Evolutionary conservation across 1,140 invertebrate species (phyloP), one percentile per base, ranked within the genome.

Genomic region (Drosophila nikananu): DNA sequence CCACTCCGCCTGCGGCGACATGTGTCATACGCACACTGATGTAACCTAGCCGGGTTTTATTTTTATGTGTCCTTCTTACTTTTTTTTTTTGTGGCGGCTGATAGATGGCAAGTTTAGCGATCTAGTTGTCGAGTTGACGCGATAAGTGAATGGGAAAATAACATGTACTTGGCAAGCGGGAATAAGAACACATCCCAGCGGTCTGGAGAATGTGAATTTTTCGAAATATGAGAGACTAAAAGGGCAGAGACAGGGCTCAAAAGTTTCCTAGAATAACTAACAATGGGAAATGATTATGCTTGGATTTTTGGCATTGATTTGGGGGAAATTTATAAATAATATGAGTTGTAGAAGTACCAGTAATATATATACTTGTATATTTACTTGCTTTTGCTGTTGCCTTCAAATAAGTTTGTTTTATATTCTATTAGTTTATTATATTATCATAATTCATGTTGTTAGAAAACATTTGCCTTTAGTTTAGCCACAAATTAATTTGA

Each of bases 1-100:
- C 27, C 81, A 70, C 58, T 54, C 25, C 66, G 52, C 70, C 66
- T 57, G 74, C 39, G 68, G 72, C 84, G 80, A 89, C 84, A 87
- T 87, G 70, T 87, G 83, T 83, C 83, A 82, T 76, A 41, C 39
- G 58, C 64, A 54, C 65, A 59, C 68, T 37, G 35, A 35, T 51
- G 65, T 59, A 60, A 72, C 66, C 66, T 71, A 35, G 66, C 32
- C 42, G 17, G 23, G 54, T 51, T 58, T 49, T 73, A 37, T 71
- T 59, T 59, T 59, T 59, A 41, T 58, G 42, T 68, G 39, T 55
- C 21, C 15, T 51, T 27, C 21, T 48, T 27, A 8, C 10, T 12
- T 32, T 65, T 54, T 21, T n/a, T 21, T 35, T n/a, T n/a, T n/a
- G n/a, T 39, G 57, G 1, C 30, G 48, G 32, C 32, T 54, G 61